A percentile compares a stretch with the other conserved stretches of the same genome.
Conservation (phyloP, 1,140 invertebrate species). For the Matsumurasca onukii region DNA sequence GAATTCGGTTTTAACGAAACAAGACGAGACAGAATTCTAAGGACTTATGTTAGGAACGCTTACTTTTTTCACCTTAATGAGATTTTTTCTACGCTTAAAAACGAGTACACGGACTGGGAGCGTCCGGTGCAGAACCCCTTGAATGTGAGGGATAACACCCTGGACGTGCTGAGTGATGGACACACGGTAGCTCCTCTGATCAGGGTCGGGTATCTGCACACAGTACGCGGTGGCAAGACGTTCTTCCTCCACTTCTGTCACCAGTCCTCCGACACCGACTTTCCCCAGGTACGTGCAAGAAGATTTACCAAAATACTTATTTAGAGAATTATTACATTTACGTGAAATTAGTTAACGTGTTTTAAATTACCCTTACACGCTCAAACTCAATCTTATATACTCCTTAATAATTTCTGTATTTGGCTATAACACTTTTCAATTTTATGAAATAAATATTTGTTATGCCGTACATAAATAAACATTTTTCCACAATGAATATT, state of each 20-base stretch:
- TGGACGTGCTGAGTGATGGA: conserved; percentile 80
- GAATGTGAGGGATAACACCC: conserved; percentile 71
- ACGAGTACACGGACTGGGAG: conserved; percentile 94
- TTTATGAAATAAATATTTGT: no score
- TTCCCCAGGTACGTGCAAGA: conserved; percentile 77
- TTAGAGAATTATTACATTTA: no score
- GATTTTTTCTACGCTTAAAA: conserved; percentile 86
- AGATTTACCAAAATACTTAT: no score
- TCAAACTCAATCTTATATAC: no score
- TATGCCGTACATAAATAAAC: no score
- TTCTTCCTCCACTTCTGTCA: conserved; percentile 90
- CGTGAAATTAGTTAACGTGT: no score
- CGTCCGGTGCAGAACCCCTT: conserved; percentile 71
- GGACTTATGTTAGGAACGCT: conserved; percentile 85
- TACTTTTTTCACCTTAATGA: conserved; percentile 89
- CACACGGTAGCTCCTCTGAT: conserved; percentile 82
- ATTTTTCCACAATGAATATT: no score
- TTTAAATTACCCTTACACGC: no score
- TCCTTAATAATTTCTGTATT: no score
- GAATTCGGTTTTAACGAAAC: conserved; percentile 85
- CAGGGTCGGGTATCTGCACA: conserved; percentile 76
- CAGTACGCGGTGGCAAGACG: conserved; percentile 68
- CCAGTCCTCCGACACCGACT: conserved; percentile 70
- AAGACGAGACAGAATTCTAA: conserved; percentile 76
- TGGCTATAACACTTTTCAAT: no score